Evolutionary conservation across 2,888 invertebrate species (phyloP), one percentile per base, ranked within the genome.

Genomic region (Resseliella maxima): DNA sequence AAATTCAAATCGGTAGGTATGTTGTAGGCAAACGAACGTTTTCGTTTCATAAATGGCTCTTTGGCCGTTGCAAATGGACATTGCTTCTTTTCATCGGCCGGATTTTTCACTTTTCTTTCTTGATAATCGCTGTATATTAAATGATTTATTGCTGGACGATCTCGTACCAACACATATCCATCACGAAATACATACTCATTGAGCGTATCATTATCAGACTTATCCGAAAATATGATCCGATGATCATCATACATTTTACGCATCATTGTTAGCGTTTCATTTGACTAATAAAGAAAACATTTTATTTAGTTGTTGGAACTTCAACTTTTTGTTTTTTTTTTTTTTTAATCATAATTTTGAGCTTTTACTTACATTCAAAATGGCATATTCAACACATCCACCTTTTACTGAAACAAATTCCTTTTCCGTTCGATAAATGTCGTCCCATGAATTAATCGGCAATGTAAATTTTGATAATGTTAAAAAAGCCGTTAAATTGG

Each of bases 401-500:
- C 95, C 96, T 87, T 93, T 93, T 15, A 93, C 90, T 0, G 95
- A 92, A 0, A 95, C 93, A 95, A 97, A 97, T 85, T 93, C 92
- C 88, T 94, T 94, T 89, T 93, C 93, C 89, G 94, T 94, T 0
- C 89, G 88, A 0, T 92, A 92, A 87, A 97, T 93, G 89, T 96
- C 96, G 83, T 93, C 90, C 0, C 95, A 92, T 54, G 92, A 93
- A 88, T 94, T 94, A 85, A 95, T 95, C 27, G 96, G 95, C 88
- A 97, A 92, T 0, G 96, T 96, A 88, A 97, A 96, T 90, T 95
- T 94, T 8, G 96, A 96, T 27, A 96, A 91, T 0, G 97, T 97
- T 86, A 97, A 92, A 89, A 97, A 97, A 21, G 97, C 97, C 0
- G 97, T 97, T 89, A 97, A 92, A 91, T 97, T 97, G 12, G 97